Evolutionary conservation across 2,888 invertebrate genomes (phyloP), one percentile per base, ranked within the genome.

Genomic region (Epirrhoe tristata): DNA sequence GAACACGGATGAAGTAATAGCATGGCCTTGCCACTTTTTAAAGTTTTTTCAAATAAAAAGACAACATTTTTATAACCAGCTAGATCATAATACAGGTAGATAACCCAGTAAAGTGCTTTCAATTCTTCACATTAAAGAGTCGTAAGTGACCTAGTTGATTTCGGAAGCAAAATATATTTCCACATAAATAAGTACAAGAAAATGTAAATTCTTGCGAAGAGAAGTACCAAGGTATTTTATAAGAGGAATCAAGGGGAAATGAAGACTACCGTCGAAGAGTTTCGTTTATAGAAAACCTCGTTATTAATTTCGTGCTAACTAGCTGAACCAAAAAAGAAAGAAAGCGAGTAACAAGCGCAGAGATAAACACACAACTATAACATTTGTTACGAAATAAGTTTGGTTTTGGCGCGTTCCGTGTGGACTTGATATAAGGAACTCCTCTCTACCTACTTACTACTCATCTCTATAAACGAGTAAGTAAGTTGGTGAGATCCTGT

Each of bases 291-390:
- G 51, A 63, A 67, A 62, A 65, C 39, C 46, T 10, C 54, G 39
- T 60, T 60, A 12, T 46, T 52, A 67, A 58, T 71, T 63, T 67
- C 50, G 6, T 55, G 54, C 31, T 50, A 52, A 55, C 8, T 43
- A 39, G 17, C 24, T 14, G 14, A 63, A 55, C 24, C 10, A 43
- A 66, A 63, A 52, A 48, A 62, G 39, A 58, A 72, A 79, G 83
- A 86, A 85, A 84, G 84, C 84, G 81, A 80, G 82, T 81, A 84
- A 84, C 84, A 78, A 80, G 72, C 64, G 54, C 64, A 58, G 52
- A 78, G 75, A 77, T 74, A 72, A 74, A 74, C 68, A 76, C 74
- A 64, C 67, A 66, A 71, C 65, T 59, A 52, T 14, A 46, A 34
- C 34, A 10, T 54, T 55, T 52, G 36, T 67, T 67, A 67, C 58